Conservation (phyloP, 2,888 invertebrate genomes). For the Cetonia aurata region DNA sequence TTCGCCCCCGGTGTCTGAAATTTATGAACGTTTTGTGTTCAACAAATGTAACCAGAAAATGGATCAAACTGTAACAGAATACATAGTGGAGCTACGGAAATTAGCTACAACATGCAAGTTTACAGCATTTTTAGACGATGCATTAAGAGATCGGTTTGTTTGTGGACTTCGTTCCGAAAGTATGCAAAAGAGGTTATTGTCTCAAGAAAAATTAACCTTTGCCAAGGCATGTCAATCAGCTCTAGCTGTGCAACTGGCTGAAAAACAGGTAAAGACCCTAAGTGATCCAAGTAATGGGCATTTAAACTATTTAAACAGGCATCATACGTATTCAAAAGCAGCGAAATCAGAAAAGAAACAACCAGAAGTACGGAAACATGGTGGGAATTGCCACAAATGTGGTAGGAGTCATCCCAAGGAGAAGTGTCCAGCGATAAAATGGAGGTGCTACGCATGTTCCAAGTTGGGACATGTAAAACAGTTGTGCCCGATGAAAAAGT, state of each 20-base stretch:
- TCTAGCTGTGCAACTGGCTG: conserved; percentile 19
- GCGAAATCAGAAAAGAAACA: neutral
- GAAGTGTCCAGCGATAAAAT: too few species aligned
- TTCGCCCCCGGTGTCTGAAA: neutral
- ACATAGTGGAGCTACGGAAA: conserved; percentile 31
- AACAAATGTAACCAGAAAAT: conserved; percentile 28
- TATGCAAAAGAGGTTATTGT: conserved; percentile 39
- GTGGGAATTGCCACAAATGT: neutral
- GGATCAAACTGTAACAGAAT: conserved; percentile 33
- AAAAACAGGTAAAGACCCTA: conserved; percentile 15
- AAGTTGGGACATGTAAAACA: conserved; percentile 1
- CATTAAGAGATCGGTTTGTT: conserved; percentile 44
- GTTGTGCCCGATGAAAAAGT: conserved; percentile 6
- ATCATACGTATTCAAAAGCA: too few species aligned
- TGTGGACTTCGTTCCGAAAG: conserved; percentile 37
- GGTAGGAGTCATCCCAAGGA: neutral
- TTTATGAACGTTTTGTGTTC: conserved; percentile 19
- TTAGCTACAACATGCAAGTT: conserved; percentile 43
- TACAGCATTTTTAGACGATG: conserved; percentile 39
- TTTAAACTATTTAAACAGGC: neutral
- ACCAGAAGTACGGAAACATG: neutral
- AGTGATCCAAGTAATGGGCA: neutral
- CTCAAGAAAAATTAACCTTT: conserved; percentile 31
- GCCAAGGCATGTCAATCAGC: conserved; percentile 29
- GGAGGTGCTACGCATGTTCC: neutral